Base-by-base conservation (phyloP, 92 coral and sea anemone genomes). In the Siderastrea siderea region DNA sequence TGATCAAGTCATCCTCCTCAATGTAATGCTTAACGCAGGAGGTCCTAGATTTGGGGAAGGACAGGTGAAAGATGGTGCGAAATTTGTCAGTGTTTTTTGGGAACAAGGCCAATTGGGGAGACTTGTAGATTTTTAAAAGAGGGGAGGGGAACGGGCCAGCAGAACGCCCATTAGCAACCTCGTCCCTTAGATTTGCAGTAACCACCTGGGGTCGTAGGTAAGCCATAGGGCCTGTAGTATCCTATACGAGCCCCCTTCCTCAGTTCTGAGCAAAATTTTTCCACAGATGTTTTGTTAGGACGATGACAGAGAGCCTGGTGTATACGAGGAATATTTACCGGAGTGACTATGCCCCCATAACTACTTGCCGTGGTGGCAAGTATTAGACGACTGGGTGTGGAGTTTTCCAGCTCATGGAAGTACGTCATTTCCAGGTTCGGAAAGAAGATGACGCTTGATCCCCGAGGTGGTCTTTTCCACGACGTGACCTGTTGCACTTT, bases 11-110 rank as follows among this genome's bases (percentile, higher is more conserved):
- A 26, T 26, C 38, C 38, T 26, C 38, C 38, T 26, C 38, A 26
- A 26, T 26, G 38, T 26, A 26, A 26, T 26, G 38, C 38, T 26
- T 26, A 26, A 26, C 38, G 38, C 38, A 0, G 38, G 80, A 73
- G 38, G 50, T 86, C 6, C 76, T 86, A 6, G 91, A 81, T 19
- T 81, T 90, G 0, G 94, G 94, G 69, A 59, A 91, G 2, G 94
- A 26, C 38, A 26, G 38, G 38, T 26, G 38, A 26, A 26, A 26
- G 38, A 26, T 26, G 0, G 38, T 26, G 87, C 12, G 81, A 85
- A 44, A 91, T 87, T 8, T 88, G 81, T 7, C 91, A 45, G 91
- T 81, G 72, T 92, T 71, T 61, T 92, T 92, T 68, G 38, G 38
- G 38, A 26, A 26, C 38, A 26, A 26, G 38, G 38, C 38, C 38